Percentiles rank a stretch among this genome's conserved stretches.
These are phyloP conservation scores for Pangasius mekongensis DNA, from an alignment of 2,797 vertebrate species.

Conservation along the genomic window DNA sequence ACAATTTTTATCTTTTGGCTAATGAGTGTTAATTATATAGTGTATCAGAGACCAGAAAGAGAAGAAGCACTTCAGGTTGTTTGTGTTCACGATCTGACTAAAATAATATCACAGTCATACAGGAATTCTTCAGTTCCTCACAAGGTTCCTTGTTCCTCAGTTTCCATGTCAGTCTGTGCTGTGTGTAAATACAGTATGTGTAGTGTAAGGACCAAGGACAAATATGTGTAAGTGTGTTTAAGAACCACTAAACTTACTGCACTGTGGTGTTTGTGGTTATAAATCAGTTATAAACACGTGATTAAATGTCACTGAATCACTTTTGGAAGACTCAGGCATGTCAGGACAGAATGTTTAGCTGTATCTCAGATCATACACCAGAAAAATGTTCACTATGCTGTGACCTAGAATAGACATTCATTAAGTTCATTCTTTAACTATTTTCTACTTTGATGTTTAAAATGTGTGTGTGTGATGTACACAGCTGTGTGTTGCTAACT, in stretches of 20 bases:
- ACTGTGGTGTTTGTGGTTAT: not conserved
- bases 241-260: not conserved
- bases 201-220: not conserved
- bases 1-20: not conserved
- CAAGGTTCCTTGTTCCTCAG: not conserved
- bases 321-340: not conserved
- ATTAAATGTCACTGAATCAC: not conserved
- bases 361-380: not conserved
- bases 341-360: not conserved
- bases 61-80: not conserved
- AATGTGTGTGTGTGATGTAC: not conserved
- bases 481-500: not conserved
- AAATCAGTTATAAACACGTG: not conserved
- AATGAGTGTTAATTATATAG: not conserved
- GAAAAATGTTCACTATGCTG: not conserved
- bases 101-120: not conserved
- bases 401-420: not conserved
- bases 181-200: conserved; percentile 1
- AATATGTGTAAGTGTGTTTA: not conserved
- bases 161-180: not conserved
- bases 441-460: not conserved
- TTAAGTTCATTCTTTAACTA: not conserved
- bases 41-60: not conserved
- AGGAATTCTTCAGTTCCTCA: not conserved
- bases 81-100: not conserved